Evolutionary conservation across 2,797 vertebrate genomes (phyloP).

Genomic region (Molossus molossus): DNA sequence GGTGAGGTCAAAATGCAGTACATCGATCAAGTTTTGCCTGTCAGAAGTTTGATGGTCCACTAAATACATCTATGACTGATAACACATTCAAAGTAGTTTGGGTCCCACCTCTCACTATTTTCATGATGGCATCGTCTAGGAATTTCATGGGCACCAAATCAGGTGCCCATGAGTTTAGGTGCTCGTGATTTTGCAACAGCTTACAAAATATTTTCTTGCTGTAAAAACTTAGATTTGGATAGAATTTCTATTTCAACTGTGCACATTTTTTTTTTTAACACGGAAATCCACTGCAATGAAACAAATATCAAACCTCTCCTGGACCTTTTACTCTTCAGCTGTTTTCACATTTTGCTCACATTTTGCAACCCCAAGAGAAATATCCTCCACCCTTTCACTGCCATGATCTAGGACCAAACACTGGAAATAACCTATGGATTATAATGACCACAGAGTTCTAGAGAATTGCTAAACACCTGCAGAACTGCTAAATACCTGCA

Average conservation of each 20-base stretch:
- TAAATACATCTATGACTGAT: constrained; percentile 27
- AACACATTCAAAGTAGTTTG: constrained; percentile 21
- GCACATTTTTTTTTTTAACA: constrained; percentile 61
- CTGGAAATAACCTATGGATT: constrained; percentile 31
- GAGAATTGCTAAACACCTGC: constrained; percentile 68
- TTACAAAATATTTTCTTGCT: constrained; percentile 70
- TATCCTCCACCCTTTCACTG: constrained; percentile 60
- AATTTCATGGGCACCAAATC: constrained; percentile 24
- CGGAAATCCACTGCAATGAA: constrained; percentile 70
- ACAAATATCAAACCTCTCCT: constrained; percentile 67
- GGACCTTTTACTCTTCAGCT: constrained; percentile 69
- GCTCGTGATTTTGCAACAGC: constrained; percentile 39
- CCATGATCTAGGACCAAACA: constrained; percentile 52
- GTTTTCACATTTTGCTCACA: constrained; percentile 68
- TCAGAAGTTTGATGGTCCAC: constrained; percentile 44
- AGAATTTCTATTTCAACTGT: constrained; percentile 70
- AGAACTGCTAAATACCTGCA: constrained; percentile 57
- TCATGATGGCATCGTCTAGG: background rate
- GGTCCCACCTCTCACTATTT: constrained; percentile 54
- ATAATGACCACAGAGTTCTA: constrained; percentile 60
- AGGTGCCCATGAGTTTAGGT: background rate
- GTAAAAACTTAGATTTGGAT: constrained; percentile 68
- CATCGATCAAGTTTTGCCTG: background rate
- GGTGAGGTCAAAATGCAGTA: background rate
- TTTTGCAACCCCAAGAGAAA: constrained; percentile 65